Percentiles rank a stretch among this genome's conserved stretches.
Conservation (phyloP, 1,140 invertebrate species). For the Leptinotarsa lineolata region DNA sequence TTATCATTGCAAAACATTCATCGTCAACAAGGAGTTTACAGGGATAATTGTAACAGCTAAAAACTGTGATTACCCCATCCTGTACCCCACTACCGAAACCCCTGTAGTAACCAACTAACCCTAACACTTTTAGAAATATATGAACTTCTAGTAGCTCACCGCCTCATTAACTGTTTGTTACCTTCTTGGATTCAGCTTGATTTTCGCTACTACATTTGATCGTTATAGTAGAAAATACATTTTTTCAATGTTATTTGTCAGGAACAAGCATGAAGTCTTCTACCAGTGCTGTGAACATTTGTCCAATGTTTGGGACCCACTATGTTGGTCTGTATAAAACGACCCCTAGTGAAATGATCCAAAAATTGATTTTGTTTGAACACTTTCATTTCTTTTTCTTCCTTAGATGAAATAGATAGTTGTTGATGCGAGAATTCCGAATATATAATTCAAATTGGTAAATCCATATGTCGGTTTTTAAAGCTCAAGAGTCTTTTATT, state of each 20-base stretch:
- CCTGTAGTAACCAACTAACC: neutral
- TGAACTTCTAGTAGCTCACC: neutral
- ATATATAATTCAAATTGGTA: too few species aligned
- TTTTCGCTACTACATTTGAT: neutral
- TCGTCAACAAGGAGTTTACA: too few species aligned
- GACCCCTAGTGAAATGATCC: conserved; percentile 21
- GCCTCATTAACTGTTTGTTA: conserved; percentile 20
- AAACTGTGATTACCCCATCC: too few species aligned
- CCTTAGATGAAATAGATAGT: conserved; percentile 4
- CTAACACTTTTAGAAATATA: neutral
- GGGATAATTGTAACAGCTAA: too few species aligned
- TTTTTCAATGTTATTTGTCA: conserved; percentile 47
- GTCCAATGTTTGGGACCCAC: conserved; percentile 47
- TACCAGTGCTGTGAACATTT: conserved; percentile 52
- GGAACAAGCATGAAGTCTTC: conserved; percentile 54
- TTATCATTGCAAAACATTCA: too few species aligned
- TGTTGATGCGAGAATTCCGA: conserved; percentile 16
- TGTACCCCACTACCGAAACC: too few species aligned
- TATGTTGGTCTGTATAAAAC: conserved; percentile 51
- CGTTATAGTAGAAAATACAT: neutral
- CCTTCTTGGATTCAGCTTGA: neutral
- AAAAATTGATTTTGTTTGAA: conserved; percentile 18
- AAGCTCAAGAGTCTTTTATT: too few species aligned
- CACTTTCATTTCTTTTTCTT: neutral
- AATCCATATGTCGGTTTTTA: too few species aligned